A percentile compares a stretch with the other conserved stretches of the same genome.
Evolutionary conservation across 64 coral and sea anemone species (phyloP).

Genomic region (Cladopsammia gracilis): DNA sequence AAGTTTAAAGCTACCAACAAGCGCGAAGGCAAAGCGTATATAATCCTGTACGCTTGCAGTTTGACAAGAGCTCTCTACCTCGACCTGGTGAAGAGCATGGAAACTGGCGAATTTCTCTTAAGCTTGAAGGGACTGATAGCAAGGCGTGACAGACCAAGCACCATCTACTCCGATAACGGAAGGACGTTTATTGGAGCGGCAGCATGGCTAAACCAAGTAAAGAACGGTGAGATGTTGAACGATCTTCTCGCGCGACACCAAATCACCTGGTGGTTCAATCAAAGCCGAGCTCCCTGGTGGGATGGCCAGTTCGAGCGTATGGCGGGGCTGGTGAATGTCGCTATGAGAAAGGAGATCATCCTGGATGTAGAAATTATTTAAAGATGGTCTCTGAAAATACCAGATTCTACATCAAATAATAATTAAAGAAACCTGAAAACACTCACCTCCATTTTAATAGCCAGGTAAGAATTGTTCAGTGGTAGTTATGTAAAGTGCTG

Average conservation of each 20-base stretch:
- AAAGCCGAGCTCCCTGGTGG: background rate
- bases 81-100: too few species aligned
- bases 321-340: background rate
- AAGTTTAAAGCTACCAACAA: background rate
- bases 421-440: too few species aligned
- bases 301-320: background rate
- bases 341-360: background rate
- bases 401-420: too few species aligned
- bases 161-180: constrained; percentile 42
- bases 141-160: constrained; percentile 13
- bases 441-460: too few species aligned
- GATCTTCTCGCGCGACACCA: constrained; percentile 15
- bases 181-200: constrained; percentile 43
- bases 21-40: background rate
- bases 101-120: too few species aligned
- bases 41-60: background rate
- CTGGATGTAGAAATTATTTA: background rate
- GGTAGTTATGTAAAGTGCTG: too few species aligned
- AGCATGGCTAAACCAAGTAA: background rate
- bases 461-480: too few species aligned
- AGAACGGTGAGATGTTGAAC: constrained; percentile 2
- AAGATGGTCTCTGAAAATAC: too few species aligned
- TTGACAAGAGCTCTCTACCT: background rate
- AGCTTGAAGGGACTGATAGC: background rate
- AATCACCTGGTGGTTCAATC: too few species aligned